These are phyloP conservation scores for Tipula confusa DNA, from an alignment of 2,888 invertebrate genomes.

Conservation along the genomic window DNA sequence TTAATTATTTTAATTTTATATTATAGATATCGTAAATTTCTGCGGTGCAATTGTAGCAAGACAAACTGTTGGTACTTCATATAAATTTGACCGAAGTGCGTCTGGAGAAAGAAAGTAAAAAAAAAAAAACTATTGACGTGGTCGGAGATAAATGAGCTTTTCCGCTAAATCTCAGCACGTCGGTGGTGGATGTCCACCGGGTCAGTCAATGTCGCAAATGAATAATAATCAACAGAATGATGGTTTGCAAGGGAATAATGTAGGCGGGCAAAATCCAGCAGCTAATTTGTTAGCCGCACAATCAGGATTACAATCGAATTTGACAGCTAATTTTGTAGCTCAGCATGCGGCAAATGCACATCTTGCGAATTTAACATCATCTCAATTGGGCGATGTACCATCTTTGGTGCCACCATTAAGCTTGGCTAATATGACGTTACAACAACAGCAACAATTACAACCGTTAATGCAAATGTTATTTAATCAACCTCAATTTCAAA, in stretches of 20 bases:
- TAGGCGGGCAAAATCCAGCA: background rate
- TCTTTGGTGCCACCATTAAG: background rate
- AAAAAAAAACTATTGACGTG: too few species aligned
- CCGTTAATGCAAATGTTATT: constrained; percentile 40
- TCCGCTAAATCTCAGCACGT: constrained; percentile 8
- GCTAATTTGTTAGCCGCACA: background rate
- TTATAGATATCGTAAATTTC: too few species aligned
- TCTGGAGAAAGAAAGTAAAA: too few species aligned
- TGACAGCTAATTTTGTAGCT: background rate
- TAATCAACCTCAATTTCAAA: constrained; percentile 40
- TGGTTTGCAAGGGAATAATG: background rate
- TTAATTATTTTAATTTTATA: too few species aligned
- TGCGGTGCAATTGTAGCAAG: too few species aligned
- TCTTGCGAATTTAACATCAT: background rate
- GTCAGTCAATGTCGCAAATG: background rate
- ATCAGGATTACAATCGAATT: background rate
- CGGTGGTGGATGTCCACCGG: background rate
- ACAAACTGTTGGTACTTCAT: background rate
- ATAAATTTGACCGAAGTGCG: background rate
- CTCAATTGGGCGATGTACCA: constrained; percentile 7
- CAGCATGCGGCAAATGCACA: background rate
- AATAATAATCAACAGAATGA: constrained; percentile 26
- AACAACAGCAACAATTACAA: constrained; percentile 40
- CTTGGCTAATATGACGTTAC: constrained; percentile 39
- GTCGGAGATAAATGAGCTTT: constrained; percentile 15